Percentiles rank a stretch among this genome's conserved stretches.
Conservation (phyloP, 2,797 vertebrate species). For the Darevskia nairensis region DNA sequence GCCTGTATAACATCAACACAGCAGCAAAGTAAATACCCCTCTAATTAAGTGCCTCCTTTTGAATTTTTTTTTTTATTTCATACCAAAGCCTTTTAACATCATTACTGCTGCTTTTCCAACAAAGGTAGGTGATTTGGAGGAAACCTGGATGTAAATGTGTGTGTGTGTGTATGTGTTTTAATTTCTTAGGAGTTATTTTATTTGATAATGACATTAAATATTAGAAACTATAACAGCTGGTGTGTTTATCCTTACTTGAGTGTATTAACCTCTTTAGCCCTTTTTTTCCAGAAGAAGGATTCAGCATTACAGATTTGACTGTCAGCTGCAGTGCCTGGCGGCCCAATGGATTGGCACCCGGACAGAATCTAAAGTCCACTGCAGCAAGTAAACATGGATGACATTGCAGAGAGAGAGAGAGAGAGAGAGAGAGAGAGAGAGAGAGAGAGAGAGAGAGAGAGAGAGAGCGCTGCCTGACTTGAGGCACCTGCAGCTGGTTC, state of each 20-base stretch:
- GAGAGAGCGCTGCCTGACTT: conserved; percentile 77
- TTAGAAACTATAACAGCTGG: conserved; percentile 95
- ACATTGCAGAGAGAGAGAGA: conserved; percentile 78
- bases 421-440: conserved; percentile 68
- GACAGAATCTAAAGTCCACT: conserved; percentile 86
- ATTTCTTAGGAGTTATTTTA: conserved; percentile 80
- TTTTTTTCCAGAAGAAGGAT: conserved; percentile 91
- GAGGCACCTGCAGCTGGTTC: conserved; percentile 26
- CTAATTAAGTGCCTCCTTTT: conserved; percentile 53
- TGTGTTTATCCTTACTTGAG: conserved; percentile 91
- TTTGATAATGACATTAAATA: conserved; percentile 89
- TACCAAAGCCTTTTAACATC: conserved; percentile 57
- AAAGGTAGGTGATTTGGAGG: conserved; percentile 56
- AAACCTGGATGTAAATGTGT: background rate
- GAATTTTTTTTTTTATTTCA: conserved; percentile 54
- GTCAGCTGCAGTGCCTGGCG: conserved; percentile 90
- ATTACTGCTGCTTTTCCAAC: conserved; percentile 68
- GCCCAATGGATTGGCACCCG: conserved; percentile 84
- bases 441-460: conserved; percentile 72
- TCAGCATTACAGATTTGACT: conserved; percentile 84
- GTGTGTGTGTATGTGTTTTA: conserved; percentile 35
- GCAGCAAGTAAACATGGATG: conserved; percentile 86
- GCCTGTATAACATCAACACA: conserved; percentile 1
- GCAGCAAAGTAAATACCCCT: conserved; percentile 60
- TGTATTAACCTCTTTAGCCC: conserved; percentile 95